Conservation (phyloP, 2,888 invertebrate genomes). For the Steromphala cineraria region DNA sequence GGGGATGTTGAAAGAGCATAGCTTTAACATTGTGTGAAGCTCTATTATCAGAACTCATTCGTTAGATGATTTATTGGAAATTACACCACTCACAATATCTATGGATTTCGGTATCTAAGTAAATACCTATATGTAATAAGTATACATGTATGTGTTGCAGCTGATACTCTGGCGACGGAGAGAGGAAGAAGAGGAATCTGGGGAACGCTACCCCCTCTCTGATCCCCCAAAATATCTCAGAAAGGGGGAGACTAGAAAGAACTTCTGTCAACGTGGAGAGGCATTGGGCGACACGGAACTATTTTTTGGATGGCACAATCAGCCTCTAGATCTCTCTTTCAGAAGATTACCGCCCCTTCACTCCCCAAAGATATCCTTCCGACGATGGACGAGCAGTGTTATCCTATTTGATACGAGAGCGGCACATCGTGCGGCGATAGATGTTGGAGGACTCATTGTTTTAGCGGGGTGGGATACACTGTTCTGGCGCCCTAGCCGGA, state of each 20-base stretch:
- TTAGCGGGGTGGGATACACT: not conserved
- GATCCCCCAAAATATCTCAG: not conserved
- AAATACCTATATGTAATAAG: too few relatives aligned
- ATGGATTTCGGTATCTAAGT: too few relatives aligned
- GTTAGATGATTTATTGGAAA: too few relatives aligned
- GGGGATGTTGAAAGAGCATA: too few relatives aligned
- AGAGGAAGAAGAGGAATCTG: not conserved
- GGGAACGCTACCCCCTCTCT: not conserved
- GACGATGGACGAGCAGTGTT: slow-evolving; percentile 16
- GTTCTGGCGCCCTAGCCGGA: not conserved
- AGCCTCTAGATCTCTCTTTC: not conserved
- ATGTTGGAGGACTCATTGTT: not conserved
- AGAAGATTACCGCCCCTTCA: not conserved
- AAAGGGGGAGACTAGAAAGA: not conserved
- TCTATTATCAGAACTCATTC: too few relatives aligned
- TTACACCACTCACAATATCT: too few relatives aligned
- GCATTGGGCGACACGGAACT: not conserved
- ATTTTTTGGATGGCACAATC: not conserved
- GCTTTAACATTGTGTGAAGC: too few relatives aligned
- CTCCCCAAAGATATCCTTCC: not conserved
- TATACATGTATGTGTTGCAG: too few relatives aligned
- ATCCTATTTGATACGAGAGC: slow-evolving; percentile 16
- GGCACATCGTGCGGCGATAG: not conserved
- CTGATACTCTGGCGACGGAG: too few relatives aligned
- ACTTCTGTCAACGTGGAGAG: not conserved